Conservation (phyloP, 2,113 vertebrate genomes). For the Pithys albifrons region DNA sequence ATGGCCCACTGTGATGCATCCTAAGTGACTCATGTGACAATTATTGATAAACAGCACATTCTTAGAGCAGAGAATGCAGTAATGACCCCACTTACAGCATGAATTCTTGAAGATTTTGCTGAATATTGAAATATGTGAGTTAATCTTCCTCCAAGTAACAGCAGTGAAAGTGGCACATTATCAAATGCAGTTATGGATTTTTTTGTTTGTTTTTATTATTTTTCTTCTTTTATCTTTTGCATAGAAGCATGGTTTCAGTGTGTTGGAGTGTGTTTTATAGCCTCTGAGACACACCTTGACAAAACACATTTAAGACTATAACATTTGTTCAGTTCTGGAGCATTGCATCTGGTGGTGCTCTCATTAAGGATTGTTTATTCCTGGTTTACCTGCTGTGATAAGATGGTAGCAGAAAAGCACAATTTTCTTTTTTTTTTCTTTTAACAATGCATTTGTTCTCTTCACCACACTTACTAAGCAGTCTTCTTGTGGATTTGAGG, state of each 20-base stretch:
- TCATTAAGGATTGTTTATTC: neutral
- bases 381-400: neutral
- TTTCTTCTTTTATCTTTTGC: neutral
- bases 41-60: neutral
- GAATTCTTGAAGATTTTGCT: neutral
- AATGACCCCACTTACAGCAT: neutral
- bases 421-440: neutral
- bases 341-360: neutral
- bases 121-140: neutral
- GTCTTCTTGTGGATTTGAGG: neutral
- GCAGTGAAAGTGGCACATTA: neutral
- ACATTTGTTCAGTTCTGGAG: neutral
- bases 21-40: neutral
- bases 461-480: neutral
- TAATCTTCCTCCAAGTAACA: neutral
- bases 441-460: neutral
- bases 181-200: too few relatives aligned
- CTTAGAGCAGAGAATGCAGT: neutral
- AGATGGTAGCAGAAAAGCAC: neutral
- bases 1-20: fast-evolving
- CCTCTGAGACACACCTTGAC: neutral
- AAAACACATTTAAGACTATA: neutral
- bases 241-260: neutral
- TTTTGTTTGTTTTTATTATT: neutral
- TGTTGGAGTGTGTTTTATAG: neutral